These are phyloP conservation scores for Tenthredo mesomela DNA, from an alignment of 2,888 invertebrate genomes.

Conservation along the genomic window DNA sequence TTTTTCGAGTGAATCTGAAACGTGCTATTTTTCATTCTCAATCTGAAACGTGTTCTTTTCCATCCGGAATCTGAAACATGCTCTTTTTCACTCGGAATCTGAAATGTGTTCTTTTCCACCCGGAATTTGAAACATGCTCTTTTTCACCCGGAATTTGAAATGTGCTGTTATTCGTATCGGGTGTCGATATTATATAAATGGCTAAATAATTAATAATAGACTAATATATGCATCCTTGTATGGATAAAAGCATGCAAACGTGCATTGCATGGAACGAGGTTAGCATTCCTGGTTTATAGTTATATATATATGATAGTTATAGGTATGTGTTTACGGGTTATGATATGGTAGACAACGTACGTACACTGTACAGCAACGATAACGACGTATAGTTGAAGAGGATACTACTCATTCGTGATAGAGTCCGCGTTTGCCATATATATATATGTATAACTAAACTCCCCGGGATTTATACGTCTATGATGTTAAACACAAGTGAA, in stretches of 20 bases:
- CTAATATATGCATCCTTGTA: slow-evolving; percentile 8
- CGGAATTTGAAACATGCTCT: no score
- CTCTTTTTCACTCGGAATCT: no score
- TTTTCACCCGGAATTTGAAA: no score
- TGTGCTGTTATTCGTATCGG: no score
- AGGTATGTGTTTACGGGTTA: neutral
- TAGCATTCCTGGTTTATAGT: slow-evolving; percentile 1
- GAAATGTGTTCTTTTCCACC: no score
- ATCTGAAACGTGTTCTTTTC: no score
- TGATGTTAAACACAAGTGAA: slow-evolving; percentile 4
- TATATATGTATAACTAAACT: slow-evolving; percentile 20
- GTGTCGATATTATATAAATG: no score
- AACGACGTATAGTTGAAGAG: slow-evolving; percentile 8
- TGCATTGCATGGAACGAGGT: slow-evolving; percentile 23
- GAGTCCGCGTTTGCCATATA: slow-evolving; percentile 10
- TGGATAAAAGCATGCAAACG: slow-evolving; percentile 41
- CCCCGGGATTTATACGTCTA: neutral
- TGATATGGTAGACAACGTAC: neutral
- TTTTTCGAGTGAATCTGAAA: no score
- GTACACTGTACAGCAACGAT: no score
- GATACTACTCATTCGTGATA: neutral
- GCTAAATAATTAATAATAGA: slow-evolving; percentile 1
- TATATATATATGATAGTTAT: neutral
- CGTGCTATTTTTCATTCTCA: no score
- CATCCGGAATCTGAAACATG: no score